Conservation (phyloP, 2,113 vertebrate species). For the Oreochromis spilurus region DNA sequence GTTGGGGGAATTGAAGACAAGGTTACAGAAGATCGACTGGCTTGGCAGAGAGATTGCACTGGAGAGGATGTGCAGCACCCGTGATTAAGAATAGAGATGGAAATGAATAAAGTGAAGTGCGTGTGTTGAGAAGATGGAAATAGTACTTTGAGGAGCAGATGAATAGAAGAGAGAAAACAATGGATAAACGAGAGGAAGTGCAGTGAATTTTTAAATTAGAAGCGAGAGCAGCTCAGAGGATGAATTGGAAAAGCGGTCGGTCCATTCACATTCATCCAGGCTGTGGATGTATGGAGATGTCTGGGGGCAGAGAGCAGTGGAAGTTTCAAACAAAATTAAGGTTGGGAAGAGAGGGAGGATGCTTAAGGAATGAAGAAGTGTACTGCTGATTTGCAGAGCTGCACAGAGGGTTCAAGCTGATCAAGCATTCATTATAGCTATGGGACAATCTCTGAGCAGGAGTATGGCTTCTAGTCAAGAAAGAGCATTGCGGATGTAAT, state of each 20-base stretch:
- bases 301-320: neutral
- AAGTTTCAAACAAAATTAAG: neutral
- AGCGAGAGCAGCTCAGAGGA: neutral
- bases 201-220: neutral
- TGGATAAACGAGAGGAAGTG: neutral
- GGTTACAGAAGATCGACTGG: neutral
- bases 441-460: neutral
- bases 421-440: neutral
- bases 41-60: neutral
- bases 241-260: neutral
- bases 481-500: neutral
- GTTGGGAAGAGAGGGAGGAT: neutral
- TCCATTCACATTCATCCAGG: neutral
- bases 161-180: neutral
- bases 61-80: neutral
- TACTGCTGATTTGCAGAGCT: neutral
- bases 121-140: neutral
- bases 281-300: neutral
- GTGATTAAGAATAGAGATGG: neutral
- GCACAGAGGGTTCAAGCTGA: neutral
- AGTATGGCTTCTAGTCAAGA: neutral
- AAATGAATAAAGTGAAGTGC: neutral
- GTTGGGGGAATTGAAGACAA: neutral
- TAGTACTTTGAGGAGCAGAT: neutral
- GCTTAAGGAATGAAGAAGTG: neutral